These are phyloP conservation scores for Chironomus tepperi DNA, from an alignment of 1,140 invertebrate species.

Conservation along the genomic window DNA sequence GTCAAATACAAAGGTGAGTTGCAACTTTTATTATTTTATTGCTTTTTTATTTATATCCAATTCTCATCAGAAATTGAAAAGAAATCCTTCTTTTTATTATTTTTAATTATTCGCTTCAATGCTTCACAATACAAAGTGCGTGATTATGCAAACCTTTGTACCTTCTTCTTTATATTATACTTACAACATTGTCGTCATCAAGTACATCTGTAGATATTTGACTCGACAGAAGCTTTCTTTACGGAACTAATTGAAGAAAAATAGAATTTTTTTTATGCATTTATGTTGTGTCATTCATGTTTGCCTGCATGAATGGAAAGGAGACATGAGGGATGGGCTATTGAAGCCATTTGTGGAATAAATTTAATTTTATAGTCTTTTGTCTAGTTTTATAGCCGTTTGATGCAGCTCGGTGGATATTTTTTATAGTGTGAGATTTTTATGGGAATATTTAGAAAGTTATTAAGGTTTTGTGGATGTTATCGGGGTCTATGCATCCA, in stretches of 20 bases:
- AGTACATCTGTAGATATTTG: too few species aligned
- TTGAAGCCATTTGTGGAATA: too few species aligned
- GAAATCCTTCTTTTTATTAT: not conserved
- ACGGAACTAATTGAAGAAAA: not conserved
- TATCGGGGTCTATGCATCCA: too few species aligned
- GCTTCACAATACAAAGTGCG: not conserved
- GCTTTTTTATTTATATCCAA: not conserved
- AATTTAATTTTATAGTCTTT: too few species aligned
- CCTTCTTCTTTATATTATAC: not conserved
- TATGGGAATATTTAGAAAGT: too few species aligned
- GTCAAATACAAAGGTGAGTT: constrained; percentile 69
- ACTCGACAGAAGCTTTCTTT: too few species aligned
- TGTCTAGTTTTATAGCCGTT: too few species aligned
- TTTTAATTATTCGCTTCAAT: constrained; percentile 18
- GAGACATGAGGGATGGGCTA: too few species aligned
- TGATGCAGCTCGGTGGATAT: too few species aligned
- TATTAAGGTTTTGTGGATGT: too few species aligned
- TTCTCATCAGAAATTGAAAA: not conserved
- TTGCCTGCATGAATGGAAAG: too few species aligned
- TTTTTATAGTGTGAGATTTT: too few species aligned
- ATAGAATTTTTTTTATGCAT: not conserved
- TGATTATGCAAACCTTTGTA: not conserved
- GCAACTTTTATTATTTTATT: not conserved
- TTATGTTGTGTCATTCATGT: not conserved
- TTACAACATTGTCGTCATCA: not conserved